Conservation (phyloP, 1,140 invertebrate genomes). For the Drosophila triauraria region DNA sequence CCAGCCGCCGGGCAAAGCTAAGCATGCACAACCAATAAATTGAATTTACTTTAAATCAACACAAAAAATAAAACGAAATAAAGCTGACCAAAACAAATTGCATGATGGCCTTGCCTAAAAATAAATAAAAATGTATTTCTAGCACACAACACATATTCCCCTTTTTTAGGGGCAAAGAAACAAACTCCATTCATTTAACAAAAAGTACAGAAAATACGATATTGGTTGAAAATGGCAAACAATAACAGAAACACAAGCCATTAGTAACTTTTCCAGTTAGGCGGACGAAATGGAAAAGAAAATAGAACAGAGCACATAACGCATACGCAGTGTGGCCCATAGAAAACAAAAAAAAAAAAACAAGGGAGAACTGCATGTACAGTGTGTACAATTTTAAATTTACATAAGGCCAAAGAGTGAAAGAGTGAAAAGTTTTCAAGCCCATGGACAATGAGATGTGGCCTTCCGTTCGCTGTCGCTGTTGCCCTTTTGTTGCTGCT, state of each 20-base stretch:
- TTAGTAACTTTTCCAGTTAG: slow-evolving; percentile 59
- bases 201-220: slow-evolving; percentile 32
- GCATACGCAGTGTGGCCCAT: slow-evolving; percentile 41
- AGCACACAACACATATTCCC: slow-evolving; percentile 12
- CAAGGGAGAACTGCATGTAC: slow-evolving; percentile 8
- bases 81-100: slow-evolving; percentile 10
- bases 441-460: slow-evolving; percentile 55
- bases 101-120: slow-evolving; percentile 7
- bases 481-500: slow-evolving; percentile 26
- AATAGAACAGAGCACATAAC: slow-evolving; percentile 25
- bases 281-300: slow-evolving; percentile 12
- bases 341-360: slow-evolving; percentile 5
- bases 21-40: not conserved
- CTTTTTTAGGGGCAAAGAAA: slow-evolving; percentile 33
- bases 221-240: slow-evolving; percentile 46
- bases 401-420: slow-evolving; percentile 47
- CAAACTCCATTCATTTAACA: slow-evolving; percentile 42
- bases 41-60: slow-evolving; percentile 20
- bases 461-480: slow-evolving; percentile 45
- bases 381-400: slow-evolving; percentile 18
- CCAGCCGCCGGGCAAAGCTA: not conserved
- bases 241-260: slow-evolving; percentile 46
- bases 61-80: slow-evolving; percentile 18
- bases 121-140: slow-evolving; percentile 28
- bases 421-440: slow-evolving; percentile 61